A percentile compares a stretch with the other conserved stretches of the same genome.
Evolutionary conservation across 2,888 invertebrate genomes (phyloP).

Genomic region (Eupithecia vulgata): DNA sequence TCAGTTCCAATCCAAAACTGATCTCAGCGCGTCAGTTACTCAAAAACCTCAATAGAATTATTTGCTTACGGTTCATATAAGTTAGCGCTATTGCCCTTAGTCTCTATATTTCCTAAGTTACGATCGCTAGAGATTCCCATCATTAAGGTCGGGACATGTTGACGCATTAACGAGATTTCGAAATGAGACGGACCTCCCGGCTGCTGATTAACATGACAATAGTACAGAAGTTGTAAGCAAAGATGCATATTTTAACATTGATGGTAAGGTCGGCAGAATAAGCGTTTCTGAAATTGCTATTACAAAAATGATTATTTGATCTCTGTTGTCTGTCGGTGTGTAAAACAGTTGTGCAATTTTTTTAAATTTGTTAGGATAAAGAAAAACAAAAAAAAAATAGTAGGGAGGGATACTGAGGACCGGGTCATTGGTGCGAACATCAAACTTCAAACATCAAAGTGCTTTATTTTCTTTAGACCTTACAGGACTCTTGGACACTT

Average conservation of each 20-base stretch:
- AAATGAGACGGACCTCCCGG: conserved; percentile 35
- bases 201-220: conserved; percentile 36
- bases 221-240: conserved; percentile 21
- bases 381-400: too few species aligned
- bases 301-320: not conserved
- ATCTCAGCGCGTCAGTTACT: not conserved
- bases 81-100: not conserved
- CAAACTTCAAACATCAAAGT: too few species aligned
- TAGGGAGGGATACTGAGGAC: too few species aligned
- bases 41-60: not conserved
- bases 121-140: conserved; percentile 38
- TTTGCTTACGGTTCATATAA: not conserved
- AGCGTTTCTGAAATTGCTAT: not conserved
- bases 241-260: conserved; percentile 20
- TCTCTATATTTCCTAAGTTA: conserved; percentile 12
- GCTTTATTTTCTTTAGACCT: too few species aligned
- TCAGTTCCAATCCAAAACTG: not conserved
- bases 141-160: conserved; percentile 39
- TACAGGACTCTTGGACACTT: too few species aligned
- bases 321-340: not conserved
- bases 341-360: not conserved
- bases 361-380: too few species aligned
- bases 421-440: too few species aligned
- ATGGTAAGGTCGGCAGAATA: conserved; percentile 11
- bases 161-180: conserved; percentile 38